phyloP scores from a whole-genome alignment of 2,797 vertebrate species.

The Triplophysa bombifrons region DNA sequence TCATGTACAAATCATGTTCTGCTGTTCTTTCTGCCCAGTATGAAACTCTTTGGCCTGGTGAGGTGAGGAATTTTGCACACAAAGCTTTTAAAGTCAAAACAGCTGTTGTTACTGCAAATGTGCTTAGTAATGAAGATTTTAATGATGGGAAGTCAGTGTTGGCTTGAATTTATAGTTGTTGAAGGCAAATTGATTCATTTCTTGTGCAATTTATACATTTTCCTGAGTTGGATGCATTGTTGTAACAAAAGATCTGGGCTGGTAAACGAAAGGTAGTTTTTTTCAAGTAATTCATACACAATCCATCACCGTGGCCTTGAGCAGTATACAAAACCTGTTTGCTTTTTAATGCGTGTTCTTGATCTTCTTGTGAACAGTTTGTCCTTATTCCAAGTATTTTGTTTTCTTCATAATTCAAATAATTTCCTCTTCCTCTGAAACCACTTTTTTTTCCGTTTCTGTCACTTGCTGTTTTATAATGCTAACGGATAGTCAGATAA shows the following conservation, averaged over 20 bases:
- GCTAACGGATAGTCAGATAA: neutral
- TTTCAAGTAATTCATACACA: too few relatives aligned
- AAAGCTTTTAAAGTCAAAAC: slow-evolving; percentile 15
- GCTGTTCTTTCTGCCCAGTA: neutral
- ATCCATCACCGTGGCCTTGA: neutral
- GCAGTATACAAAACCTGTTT: neutral
- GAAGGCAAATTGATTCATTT: neutral
- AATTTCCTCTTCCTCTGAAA: neutral
- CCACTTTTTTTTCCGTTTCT: neutral
- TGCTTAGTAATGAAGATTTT: slow-evolving; percentile 12
- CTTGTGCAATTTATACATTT: neutral
- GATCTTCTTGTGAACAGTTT: neutral
- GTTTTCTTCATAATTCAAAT: neutral
- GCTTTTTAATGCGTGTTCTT: neutral
- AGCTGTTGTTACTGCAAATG: slow-evolving; percentile 32
- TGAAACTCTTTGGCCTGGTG: neutral
- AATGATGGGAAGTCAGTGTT: slow-evolving; percentile 12
- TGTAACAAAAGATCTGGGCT: neutral
- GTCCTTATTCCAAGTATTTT: neutral
- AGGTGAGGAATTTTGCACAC: neutral
- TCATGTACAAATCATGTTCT: neutral
- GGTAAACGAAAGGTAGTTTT: neutral
- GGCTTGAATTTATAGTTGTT: neutral
- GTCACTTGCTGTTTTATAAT: neutral
- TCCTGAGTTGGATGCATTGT: neutral